Percentiles rank a stretch among this genome's conserved stretches.
These are phyloP conservation scores for Channa striata DNA, from an alignment of 2,797 vertebrate genomes.

Conservation along the genomic window DNA sequence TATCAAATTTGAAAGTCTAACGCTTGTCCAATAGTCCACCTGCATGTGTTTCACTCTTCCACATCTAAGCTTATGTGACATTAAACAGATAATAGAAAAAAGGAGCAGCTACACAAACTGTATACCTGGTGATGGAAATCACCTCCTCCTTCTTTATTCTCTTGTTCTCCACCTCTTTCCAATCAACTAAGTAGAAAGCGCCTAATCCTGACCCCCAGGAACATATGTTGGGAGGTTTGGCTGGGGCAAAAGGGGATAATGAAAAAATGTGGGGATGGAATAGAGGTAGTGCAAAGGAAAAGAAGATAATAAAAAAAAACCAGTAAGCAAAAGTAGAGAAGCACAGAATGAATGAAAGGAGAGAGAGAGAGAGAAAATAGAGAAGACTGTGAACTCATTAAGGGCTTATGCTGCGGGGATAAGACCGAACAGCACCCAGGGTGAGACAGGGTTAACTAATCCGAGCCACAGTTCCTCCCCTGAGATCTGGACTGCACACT, in stretches of 20 bases:
- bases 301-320: constrained; percentile 16
- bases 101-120: background rate
- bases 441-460: constrained; percentile 80
- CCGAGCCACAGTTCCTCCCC: constrained; percentile 58
- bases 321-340: constrained; percentile 19
- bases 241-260: constrained; percentile 7
- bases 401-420: constrained; percentile 71
- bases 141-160: background rate
- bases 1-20: background rate
- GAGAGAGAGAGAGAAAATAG: constrained; percentile 18
- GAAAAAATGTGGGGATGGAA: background rate
- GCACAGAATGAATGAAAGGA: constrained; percentile 49
- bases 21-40: background rate
- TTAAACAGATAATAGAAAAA: background rate
- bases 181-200: constrained; percentile 65
- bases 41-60: background rate
- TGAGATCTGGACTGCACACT: constrained; percentile 59
- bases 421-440: constrained; percentile 58
- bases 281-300: constrained; percentile 3
- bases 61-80: background rate
- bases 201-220: constrained; percentile 68
- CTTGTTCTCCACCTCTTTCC: constrained; percentile 23
- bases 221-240: constrained; percentile 47
- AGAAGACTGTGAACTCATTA: constrained; percentile 73
- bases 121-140: background rate